Percentiles rank a stretch among this genome's conserved stretches.
Conservation (phyloP, 2,888 invertebrate genomes). For the Kuschelorhynchus macadamiae region DNA sequence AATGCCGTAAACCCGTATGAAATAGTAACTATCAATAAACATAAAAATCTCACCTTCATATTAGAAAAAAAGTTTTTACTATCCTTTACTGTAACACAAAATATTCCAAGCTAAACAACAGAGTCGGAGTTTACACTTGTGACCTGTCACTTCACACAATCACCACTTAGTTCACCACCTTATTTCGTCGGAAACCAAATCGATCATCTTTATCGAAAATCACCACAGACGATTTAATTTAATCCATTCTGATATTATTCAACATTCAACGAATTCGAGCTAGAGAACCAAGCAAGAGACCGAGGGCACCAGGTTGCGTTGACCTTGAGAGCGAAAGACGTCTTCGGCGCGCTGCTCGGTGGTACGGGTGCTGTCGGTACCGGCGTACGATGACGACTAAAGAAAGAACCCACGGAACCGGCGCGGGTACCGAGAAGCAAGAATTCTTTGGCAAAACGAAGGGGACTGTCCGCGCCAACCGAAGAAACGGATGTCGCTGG, state of each 20-base stretch:
- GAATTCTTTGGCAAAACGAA: conserved; percentile 38
- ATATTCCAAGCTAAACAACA: background rate
- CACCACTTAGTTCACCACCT: too few relatives aligned
- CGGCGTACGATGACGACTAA: conserved; percentile 47
- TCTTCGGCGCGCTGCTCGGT: conserved; percentile 26
- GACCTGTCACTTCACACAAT: conserved; percentile 17
- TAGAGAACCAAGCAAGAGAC: conserved; percentile 1
- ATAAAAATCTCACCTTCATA: conserved; percentile 11
- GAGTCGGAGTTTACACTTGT: conserved; percentile 5
- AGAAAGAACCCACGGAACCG: conserved; percentile 43
- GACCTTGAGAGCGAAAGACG: conserved; percentile 46
- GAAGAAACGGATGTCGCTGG: conserved; percentile 1
- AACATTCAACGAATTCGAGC: conserved; percentile 26
- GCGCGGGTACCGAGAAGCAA: conserved; percentile 33
- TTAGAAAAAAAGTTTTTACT: background rate
- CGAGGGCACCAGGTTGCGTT: conserved; percentile 50
- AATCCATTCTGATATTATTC: conserved; percentile 25
- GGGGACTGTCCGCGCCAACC: conserved; percentile 34
- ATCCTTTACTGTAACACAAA: background rate
- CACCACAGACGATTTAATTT: conserved; percentile 16
- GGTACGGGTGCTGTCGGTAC: conserved; percentile 29
- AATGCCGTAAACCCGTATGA: background rate
- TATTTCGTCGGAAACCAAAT: too few relatives aligned
- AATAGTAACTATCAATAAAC: background rate
- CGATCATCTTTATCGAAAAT: background rate